Evolutionary conservation across 2,113 vertebrate genomes (phyloP).

Genomic region (Pithys albifrons): DNA sequence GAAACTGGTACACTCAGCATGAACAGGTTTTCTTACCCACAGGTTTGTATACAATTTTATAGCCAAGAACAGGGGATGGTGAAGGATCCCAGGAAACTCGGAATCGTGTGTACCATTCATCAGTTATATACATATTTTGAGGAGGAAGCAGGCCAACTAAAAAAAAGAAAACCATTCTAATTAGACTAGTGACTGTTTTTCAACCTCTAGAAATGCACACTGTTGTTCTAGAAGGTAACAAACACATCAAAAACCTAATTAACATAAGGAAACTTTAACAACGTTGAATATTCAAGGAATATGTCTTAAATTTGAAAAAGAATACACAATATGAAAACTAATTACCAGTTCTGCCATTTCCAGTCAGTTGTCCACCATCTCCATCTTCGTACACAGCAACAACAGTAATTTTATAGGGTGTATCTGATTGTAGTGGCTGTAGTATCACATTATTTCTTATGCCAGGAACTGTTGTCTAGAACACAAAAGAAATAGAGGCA

Average conservation of each 20-base stretch:
- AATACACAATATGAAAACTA: not conserved
- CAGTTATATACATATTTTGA: conserved; percentile 90
- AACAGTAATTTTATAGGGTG: conserved; percentile 92
- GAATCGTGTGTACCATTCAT: conserved; percentile 99
- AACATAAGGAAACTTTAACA: not conserved
- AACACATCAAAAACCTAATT: not conserved
- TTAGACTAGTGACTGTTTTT: not conserved
- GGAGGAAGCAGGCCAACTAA: conserved; percentile 90
- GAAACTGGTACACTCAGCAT: not conserved
- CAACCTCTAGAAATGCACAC: not conserved
- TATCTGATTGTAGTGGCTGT: conserved; percentile 87
- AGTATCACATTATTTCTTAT: conserved; percentile 93
- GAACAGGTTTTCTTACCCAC: conserved; percentile 77
- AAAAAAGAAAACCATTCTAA: not conserved
- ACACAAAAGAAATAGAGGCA: not conserved
- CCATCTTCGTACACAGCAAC: conserved; percentile 91
- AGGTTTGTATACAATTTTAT: conserved; percentile 90
- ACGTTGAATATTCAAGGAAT: not conserved
- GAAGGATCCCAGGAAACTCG: conserved; percentile 93
- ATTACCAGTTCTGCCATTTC: conserved; percentile 89
- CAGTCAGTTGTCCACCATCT: conserved; percentile 85
- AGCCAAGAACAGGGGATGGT: conserved; percentile 89
- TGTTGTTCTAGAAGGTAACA: not conserved
- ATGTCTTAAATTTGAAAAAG: not conserved
- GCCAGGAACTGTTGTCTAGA: conserved; percentile 88